Percentiles rank a stretch among this genome's conserved stretches.
Conservation (phyloP, 2,113 vertebrate species). For the Grus americana region DNA sequence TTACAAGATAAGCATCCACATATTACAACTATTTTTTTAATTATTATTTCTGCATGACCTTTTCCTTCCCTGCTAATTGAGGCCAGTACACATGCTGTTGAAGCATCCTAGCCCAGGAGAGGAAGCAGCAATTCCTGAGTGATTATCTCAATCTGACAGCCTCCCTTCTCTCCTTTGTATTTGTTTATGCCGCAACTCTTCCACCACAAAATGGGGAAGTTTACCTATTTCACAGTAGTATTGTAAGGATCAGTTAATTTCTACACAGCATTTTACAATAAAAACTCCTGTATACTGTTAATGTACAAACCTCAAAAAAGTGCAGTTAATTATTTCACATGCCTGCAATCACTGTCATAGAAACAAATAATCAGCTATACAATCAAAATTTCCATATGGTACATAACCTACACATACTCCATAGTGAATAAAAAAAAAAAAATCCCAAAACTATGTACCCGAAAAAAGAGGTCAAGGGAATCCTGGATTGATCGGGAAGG, state of each 20-base stretch:
- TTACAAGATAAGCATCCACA: background rate
- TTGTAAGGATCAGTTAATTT: background rate
- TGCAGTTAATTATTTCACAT: background rate
- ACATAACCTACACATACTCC: background rate
- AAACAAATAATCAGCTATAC: background rate
- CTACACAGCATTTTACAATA: background rate
- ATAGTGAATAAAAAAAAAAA: background rate
- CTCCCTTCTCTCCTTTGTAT: background rate
- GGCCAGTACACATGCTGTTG: background rate
- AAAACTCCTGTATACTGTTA: background rate
- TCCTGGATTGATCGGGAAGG: slow-evolving; percentile 93
- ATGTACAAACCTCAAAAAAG: background rate
- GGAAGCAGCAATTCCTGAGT: background rate
- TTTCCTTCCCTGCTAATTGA: background rate
- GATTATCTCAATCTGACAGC: background rate
- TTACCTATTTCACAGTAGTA: background rate
- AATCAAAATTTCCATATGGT: background rate
- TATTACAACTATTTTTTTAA: background rate
- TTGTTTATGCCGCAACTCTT: background rate
- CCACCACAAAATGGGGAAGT: background rate
- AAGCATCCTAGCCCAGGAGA: background rate
- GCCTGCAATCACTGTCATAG: background rate
- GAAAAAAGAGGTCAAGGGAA: slow-evolving; percentile 97
- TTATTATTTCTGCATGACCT: background rate
- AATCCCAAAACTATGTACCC: slow-evolving; percentile 70